Conservation (phyloP, 1,140 invertebrate genomes). For the Apolygus lucorum region DNA sequence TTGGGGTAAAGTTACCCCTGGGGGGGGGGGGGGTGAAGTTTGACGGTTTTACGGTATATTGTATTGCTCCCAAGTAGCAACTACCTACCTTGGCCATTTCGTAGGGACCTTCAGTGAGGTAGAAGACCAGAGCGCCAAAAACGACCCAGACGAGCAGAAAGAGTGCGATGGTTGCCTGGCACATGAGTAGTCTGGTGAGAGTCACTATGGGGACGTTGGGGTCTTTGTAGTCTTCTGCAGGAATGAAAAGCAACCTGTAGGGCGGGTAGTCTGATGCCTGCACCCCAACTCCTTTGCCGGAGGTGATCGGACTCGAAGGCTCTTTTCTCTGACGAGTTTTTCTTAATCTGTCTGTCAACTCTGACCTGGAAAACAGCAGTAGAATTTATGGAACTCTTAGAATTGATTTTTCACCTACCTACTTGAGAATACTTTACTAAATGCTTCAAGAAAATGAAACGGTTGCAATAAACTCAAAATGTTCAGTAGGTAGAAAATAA, state of each 20-base stretch:
- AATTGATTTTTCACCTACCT: not conserved
- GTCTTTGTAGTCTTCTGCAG: slow-evolving; percentile 28
- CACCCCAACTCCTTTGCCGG: slow-evolving; percentile 7
- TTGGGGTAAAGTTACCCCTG: too few species aligned
- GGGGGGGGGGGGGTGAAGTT: too few species aligned
- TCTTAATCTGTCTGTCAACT: not conserved
- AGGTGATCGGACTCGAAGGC: not conserved
- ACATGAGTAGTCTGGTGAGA: slow-evolving; percentile 37
- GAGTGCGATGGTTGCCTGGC: slow-evolving; percentile 44
- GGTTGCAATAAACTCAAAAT: too few species aligned
- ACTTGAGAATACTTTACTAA: too few species aligned
- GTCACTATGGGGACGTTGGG: not conserved
- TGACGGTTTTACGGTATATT: too few species aligned
- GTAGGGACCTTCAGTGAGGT: slow-evolving; percentile 48
- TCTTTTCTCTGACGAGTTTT: not conserved
- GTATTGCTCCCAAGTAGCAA: too few species aligned
- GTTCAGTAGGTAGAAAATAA: too few species aligned
- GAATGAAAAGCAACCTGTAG: slow-evolving; percentile 28
- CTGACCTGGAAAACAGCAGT: not conserved
- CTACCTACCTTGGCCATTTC: slow-evolving; percentile 43
- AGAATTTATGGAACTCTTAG: not conserved
- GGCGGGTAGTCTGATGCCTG: slow-evolving; percentile 28
- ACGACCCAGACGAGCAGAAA: slow-evolving; percentile 48
- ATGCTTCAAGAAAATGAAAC: too few species aligned
- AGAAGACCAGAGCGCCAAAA: slow-evolving; percentile 48